Percentiles rank a stretch among this genome's conserved stretches.
Conservation (phyloP, 1,140 invertebrate species). For the Rhopalosiphum maidis region DNA sequence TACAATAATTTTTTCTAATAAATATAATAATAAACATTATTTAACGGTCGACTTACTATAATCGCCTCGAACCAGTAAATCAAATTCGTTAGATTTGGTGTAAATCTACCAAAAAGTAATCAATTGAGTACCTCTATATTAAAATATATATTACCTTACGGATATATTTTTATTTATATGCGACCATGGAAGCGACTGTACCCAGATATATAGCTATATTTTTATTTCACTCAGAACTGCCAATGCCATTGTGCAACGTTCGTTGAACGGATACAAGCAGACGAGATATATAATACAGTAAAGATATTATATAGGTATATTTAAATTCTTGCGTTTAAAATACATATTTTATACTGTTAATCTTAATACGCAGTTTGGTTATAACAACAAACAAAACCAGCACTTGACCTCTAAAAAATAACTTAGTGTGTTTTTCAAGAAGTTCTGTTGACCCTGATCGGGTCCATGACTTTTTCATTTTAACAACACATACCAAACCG, state of each 20-base stretch:
- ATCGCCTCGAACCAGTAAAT: background rate
- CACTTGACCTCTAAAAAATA: background rate
- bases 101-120: background rate
- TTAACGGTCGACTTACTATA: background rate
- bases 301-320: background rate
- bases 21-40: background rate
- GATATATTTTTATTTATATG: background rate
- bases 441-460: background rate
- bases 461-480: background rate
- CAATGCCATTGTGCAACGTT: background rate
- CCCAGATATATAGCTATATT: background rate
- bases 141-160: background rate
- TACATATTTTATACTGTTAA: slow-evolving; percentile 11
- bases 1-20: background rate
- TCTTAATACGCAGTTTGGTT: background rate
- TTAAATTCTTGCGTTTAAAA: background rate
- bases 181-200: background rate
- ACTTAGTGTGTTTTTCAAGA: background rate
- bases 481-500: background rate
- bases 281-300: background rate
- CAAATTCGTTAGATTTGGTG: background rate
- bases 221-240: background rate
- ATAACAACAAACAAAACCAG: background rate
- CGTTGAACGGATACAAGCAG: background rate
- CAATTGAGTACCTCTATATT: background rate